Conservation (phyloP, 2,888 invertebrate genomes). For the Pemphredon lugubris region DNA sequence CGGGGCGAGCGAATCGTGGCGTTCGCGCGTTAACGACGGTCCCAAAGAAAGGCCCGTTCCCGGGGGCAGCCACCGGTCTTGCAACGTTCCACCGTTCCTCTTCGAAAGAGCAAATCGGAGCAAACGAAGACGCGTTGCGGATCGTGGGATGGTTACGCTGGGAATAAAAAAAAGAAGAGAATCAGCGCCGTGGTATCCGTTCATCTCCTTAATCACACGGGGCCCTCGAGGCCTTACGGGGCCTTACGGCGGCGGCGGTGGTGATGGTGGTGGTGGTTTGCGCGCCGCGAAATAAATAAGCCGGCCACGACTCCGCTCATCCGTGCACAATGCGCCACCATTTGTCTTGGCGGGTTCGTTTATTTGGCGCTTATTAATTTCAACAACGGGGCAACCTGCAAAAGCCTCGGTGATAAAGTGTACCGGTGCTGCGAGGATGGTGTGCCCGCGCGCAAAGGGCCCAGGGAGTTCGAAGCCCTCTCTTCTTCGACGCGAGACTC, state of each 20-base stretch:
- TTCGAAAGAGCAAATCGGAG: conserved; percentile 48
- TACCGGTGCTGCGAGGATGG: conserved; percentile 8
- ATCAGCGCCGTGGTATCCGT: conserved; percentile 55
- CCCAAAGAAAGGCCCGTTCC: not conserved
- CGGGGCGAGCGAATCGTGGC: too few relatives aligned
- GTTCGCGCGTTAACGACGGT: too few relatives aligned
- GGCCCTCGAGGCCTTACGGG: conserved; percentile 56
- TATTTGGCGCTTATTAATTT: conserved; percentile 74
- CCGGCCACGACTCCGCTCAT: conserved; percentile 50
- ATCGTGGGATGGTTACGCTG: conserved; percentile 29
- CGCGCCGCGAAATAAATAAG: conserved; percentile 63
- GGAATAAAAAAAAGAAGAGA: conserved; percentile 35
- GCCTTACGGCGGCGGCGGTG: conserved; percentile 19
- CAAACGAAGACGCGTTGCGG: conserved; percentile 46
- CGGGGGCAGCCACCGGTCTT: not conserved
- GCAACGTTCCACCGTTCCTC: not conserved
- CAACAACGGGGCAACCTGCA: conserved; percentile 62
- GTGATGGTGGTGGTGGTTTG: too few relatives aligned
- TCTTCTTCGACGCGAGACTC: not conserved
- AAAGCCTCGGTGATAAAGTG: conserved; percentile 59
- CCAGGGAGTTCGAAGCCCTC: not conserved
- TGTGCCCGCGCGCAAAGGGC: not conserved
- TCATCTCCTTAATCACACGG: conserved; percentile 65
- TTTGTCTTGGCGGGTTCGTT: conserved; percentile 70
- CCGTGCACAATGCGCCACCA: conserved; percentile 66